Conservation (phyloP, 2,113 vertebrate genomes). For the Strix aluco region DNA sequence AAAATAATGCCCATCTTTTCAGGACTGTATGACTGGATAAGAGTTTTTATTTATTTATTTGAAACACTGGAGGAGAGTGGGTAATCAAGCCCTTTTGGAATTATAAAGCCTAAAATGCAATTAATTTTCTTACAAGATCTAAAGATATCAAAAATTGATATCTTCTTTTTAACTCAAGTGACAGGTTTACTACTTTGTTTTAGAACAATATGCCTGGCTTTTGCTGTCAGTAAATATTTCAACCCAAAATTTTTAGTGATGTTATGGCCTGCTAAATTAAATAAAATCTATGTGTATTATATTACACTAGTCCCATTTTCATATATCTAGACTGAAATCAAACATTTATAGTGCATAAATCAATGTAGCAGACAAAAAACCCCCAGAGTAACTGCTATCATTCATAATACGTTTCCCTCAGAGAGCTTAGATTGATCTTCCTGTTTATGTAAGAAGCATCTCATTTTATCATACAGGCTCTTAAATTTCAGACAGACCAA, state of each 20-base stretch:
- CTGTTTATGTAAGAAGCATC: not conserved
- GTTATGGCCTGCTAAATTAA: not conserved
- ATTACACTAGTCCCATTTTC: not conserved
- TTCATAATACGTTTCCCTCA: not conserved
- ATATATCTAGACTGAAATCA: not conserved
- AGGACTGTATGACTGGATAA: not conserved
- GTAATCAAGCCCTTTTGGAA: not conserved
- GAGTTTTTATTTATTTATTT: not conserved
- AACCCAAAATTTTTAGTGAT: not conserved
- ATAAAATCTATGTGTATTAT: not conserved
- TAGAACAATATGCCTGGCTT: not conserved
- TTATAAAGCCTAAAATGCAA: not conserved
- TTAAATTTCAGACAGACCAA: slow-evolving; percentile 17
- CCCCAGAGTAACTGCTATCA: not conserved
- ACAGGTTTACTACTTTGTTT: not conserved
- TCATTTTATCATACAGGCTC: not conserved
- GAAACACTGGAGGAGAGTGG: not conserved
- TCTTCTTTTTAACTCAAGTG: not conserved
- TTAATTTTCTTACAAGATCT: not conserved
- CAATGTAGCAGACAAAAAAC: not conserved
- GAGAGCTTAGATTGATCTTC: not conserved
- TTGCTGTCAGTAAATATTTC: not conserved
- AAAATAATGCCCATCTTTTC: not conserved
- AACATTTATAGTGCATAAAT: not conserved
- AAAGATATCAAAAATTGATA: not conserved